A percentile compares a stretch with the other conserved stretches of the same genome.
Evolutionary conservation across 2,888 invertebrate genomes (phyloP).

Genomic region (Orthosia gothica): DNA sequence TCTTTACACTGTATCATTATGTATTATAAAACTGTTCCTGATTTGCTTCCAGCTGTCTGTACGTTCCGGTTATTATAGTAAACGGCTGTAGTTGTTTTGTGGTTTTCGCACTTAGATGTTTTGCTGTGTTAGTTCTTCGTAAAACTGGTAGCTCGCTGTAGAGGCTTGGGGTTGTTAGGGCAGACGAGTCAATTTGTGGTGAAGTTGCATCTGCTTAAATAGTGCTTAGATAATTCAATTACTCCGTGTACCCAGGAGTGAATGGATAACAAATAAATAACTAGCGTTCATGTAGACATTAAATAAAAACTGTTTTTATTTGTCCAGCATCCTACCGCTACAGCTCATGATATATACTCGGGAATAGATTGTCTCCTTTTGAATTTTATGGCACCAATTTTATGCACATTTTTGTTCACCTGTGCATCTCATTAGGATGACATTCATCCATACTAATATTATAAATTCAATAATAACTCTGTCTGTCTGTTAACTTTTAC

Average conservation of each 20-base stretch:
- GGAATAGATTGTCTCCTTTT: neutral
- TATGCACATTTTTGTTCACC: neutral
- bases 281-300: slow-evolving; percentile 3
- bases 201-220: neutral
- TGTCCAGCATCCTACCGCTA: neutral
- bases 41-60: slow-evolving; percentile 47
- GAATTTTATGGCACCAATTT: neutral
- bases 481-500: too few relatives aligned
- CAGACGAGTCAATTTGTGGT: slow-evolving; percentile 3
- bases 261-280: neutral
- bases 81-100: slow-evolving; percentile 40
- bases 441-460: neutral
- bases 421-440: neutral
- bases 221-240: neutral
- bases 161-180: slow-evolving; percentile 7
- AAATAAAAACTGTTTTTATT: slow-evolving; percentile 16
- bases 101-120: slow-evolving; percentile 30
- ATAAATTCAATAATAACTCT: too few relatives aligned
- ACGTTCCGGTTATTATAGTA: slow-evolving; percentile 47
- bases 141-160: slow-evolving; percentile 8
- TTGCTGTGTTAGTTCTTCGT: slow-evolving; percentile 19
- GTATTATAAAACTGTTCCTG: slow-evolving; percentile 57
- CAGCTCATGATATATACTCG: slow-evolving; percentile 3
- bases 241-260: neutral
- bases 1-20: slow-evolving; percentile 59